These are phyloP conservation scores for Toxostoma redivivum DNA, from an alignment of 2,113 vertebrate genomes.

Conservation along the genomic window DNA sequence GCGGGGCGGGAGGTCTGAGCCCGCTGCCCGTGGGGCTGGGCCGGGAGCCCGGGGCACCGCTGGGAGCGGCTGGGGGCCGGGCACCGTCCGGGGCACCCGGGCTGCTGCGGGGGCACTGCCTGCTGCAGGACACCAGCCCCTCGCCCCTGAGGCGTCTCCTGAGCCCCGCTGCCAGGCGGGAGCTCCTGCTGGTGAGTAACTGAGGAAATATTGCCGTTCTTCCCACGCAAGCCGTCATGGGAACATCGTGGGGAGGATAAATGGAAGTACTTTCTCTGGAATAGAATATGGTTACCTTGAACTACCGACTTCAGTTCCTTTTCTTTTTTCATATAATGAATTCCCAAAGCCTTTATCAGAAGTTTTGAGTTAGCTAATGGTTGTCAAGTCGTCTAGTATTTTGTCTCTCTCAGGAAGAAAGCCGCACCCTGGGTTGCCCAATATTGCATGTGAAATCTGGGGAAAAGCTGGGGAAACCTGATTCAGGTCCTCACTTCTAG, in stretches of 20 bases:
- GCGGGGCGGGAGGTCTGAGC: accelerated
- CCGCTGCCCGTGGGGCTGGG: not conserved
- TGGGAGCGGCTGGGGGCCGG: not conserved
- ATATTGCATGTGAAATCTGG: not conserved
- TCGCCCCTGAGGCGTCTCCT: not conserved
- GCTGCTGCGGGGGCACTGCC: accelerated
- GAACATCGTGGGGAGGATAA: not conserved
- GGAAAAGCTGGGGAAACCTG: not conserved
- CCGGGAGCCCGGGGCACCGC: not conserved
- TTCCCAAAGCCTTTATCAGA: not conserved
- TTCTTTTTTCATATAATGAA: not conserved
- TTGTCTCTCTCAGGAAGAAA: not conserved
- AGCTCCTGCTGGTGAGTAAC: not conserved
- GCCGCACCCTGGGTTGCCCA: not conserved
- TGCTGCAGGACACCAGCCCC: accelerated
- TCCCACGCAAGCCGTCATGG: not conserved
- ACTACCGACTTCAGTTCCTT: not conserved
- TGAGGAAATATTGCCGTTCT: accelerated
- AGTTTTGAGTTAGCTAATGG: not conserved
- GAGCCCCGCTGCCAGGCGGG: not conserved
- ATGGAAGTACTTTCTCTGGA: not conserved
- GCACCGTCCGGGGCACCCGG: accelerated
- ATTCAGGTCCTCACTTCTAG: not conserved
- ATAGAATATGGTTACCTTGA: not conserved
- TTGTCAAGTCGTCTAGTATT: not conserved